Percentiles rank a stretch among this genome's conserved stretches.
phyloP scores from a whole-genome alignment of 2,797 vertebrate species.

The Sphenodon punctatus region DNA sequence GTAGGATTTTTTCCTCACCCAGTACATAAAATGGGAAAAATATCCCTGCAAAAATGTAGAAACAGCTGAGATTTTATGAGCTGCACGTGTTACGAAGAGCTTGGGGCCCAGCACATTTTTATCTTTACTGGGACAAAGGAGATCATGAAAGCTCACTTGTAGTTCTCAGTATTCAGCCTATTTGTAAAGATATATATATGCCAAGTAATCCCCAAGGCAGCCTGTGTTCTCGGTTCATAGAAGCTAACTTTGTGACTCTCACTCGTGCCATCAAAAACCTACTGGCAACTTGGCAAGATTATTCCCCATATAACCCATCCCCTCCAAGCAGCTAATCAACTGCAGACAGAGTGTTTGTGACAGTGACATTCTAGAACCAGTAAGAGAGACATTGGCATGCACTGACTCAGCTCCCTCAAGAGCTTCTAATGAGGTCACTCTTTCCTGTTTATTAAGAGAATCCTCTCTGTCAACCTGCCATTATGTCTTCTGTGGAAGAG shows the following conservation, averaged over 20 bases:
- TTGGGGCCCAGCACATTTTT: background rate
- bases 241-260: background rate
- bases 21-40: background rate
- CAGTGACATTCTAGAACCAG: accelerated
- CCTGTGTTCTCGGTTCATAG: background rate
- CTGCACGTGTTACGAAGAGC: background rate
- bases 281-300: background rate
- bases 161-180: accelerated
- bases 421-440: background rate
- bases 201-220: background rate
- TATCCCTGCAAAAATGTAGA: constrained; percentile 1
- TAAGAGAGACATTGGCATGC: accelerated
- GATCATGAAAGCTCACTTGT: background rate
- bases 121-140: constrained; percentile 8
- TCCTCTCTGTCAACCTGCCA: accelerated
- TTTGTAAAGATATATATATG: background rate
- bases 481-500: background rate
- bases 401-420: background rate
- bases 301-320: accelerated
- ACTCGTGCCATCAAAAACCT: background rate
- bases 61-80: background rate
- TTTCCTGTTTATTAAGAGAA: background rate
- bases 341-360: accelerated
- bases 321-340: accelerated
- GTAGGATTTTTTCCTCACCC: too few relatives aligned